Percentiles rank a stretch among this genome's conserved stretches.
Evolutionary conservation across 2,888 invertebrate species (phyloP).

Genomic region (Halocaridina rubra): DNA sequence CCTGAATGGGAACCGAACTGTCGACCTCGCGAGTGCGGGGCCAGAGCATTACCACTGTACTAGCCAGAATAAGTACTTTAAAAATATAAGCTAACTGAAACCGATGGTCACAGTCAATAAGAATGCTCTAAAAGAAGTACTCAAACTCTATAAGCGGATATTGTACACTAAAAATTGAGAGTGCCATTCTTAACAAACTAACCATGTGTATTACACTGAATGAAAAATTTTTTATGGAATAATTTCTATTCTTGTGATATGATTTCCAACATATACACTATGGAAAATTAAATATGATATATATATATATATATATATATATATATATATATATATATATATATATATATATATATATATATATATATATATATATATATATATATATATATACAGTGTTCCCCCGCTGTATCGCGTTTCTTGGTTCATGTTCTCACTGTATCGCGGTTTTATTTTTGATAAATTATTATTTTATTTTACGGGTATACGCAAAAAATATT

Average conservation of each 20-base stretch:
- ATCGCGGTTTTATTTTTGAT: too few relatives aligned
- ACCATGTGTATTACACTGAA: background rate
- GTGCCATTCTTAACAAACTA: too few relatives aligned
- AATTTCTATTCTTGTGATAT: background rate
- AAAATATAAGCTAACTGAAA: too few relatives aligned
- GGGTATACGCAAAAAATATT: too few relatives aligned
- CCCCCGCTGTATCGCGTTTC: too few relatives aligned
- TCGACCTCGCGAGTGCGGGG: background rate
- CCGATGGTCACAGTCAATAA: too few relatives aligned
- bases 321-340: constrained; percentile 9
- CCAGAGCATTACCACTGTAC: too few relatives aligned
- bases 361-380: background rate
- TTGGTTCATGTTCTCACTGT: too few relatives aligned
- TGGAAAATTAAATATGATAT: background rate
- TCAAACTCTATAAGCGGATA: background rate
- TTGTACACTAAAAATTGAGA: background rate
- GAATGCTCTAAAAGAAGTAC: too few relatives aligned
- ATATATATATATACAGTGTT: background rate
- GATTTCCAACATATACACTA: background rate
- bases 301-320: background rate
- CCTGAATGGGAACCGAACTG: too few relatives aligned
- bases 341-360: background rate
- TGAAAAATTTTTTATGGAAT: background rate
- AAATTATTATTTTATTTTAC: too few relatives aligned
- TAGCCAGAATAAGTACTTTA: too few relatives aligned